Evolutionary conservation across 2,113 vertebrate genomes (phyloP).

Genomic region (Apaloderma vittatum): DNA sequence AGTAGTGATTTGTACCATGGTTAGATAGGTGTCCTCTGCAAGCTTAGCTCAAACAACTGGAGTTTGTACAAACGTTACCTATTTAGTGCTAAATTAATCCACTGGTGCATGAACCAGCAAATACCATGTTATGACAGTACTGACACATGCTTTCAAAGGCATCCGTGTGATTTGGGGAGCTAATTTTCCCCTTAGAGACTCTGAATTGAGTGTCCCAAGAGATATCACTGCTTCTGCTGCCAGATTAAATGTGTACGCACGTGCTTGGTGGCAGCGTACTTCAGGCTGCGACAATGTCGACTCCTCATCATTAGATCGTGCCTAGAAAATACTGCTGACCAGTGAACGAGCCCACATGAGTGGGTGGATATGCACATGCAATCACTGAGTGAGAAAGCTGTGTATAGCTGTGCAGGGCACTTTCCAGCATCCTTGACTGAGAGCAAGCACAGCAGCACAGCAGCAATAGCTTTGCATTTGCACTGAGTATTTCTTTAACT

Average conservation of each 20-base stretch:
- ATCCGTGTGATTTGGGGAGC: accelerated
- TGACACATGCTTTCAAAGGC: background rate
- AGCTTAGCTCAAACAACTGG: background rate
- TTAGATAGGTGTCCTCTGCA: background rate
- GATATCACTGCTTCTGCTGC: background rate
- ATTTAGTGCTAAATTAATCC: background rate
- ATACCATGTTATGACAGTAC: background rate
- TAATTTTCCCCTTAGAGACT: background rate
- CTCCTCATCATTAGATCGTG: background rate
- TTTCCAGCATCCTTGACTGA: background rate
- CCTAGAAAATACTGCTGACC: background rate
- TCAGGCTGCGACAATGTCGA: background rate
- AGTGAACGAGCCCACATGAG: background rate
- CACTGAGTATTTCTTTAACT: background rate
- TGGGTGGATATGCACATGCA: background rate
- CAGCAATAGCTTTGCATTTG: background rate
- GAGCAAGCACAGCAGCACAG: background rate
- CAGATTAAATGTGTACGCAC: background rate
- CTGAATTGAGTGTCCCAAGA: background rate
- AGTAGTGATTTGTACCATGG: background rate
- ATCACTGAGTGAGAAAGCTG: background rate
- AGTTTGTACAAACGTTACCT: background rate
- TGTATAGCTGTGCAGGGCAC: background rate
- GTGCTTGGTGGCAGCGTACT: background rate
- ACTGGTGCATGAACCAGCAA: background rate